A percentile compares a stretch with the other conserved stretches of the same genome.
phyloP scores from a whole-genome alignment of 2,113 vertebrate genomes.

The Rhinopithecus roxellana region DNA sequence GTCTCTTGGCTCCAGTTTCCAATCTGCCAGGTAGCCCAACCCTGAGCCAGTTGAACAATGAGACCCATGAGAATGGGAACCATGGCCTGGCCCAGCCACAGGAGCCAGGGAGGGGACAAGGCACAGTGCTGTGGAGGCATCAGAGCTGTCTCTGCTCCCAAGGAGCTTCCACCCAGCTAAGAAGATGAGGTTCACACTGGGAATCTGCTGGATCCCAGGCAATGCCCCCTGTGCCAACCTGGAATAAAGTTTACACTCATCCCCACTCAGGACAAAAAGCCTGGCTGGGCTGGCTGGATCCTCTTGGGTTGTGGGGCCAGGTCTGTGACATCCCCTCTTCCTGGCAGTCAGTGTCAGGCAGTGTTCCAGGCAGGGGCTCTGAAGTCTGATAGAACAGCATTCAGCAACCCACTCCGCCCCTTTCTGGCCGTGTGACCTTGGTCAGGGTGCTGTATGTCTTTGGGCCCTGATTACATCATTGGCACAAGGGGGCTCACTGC shows the following conservation, averaged over 20 bases:
- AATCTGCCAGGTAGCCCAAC: background rate
- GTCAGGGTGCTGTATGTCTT: background rate
- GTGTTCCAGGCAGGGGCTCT: background rate
- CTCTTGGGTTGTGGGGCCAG: background rate
- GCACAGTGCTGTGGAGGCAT: fast-evolving
- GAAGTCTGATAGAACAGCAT: background rate
- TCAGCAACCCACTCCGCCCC: too few relatives aligned
- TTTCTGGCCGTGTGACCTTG: background rate
- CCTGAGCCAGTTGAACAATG: background rate
- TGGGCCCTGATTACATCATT: background rate
- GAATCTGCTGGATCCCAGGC: background rate
- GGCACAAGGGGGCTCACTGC: background rate
- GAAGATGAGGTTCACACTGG: background rate
- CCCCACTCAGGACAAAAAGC: background rate
- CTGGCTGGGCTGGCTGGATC: background rate
- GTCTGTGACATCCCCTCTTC: background rate
- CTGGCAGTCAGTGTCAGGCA: background rate
- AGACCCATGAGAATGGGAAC: background rate
- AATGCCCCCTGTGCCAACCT: background rate
- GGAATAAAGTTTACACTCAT: background rate
- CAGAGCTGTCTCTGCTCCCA: background rate
- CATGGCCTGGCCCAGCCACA: background rate
- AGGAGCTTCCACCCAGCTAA: background rate
- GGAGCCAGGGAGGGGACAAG: too few relatives aligned
- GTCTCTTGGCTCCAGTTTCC: background rate